phyloP scores from a whole-genome alignment of 2,797 vertebrate species.

The Arctocebus calabarensis region DNA sequence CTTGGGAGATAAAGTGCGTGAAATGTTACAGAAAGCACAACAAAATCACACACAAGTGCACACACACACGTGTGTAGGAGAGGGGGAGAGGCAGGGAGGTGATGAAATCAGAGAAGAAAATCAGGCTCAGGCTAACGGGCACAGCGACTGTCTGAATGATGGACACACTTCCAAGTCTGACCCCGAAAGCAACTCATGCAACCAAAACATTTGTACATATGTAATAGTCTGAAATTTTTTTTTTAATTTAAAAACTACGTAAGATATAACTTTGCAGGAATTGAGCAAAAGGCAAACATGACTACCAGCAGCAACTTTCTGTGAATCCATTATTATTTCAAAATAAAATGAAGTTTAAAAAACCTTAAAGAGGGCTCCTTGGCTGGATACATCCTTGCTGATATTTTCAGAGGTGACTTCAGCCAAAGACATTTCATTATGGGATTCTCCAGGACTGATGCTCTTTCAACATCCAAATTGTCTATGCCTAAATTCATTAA shows the following conservation, averaged over 20 bases:
- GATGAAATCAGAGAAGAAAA: neutral
- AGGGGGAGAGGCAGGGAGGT: neutral
- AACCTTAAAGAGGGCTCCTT: neutral
- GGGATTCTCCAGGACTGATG: neutral
- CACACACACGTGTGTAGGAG: neutral
- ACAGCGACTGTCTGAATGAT: no score
- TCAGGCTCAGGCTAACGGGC: no score
- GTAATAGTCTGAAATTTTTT: no score
- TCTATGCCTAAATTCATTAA: constrained; percentile 2
- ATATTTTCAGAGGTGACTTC: constrained; percentile 27
- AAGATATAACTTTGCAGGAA: no score
- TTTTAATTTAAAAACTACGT: no score
- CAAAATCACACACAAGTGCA: neutral
- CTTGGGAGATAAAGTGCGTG: neutral
- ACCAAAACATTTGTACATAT: no score
- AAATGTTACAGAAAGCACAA: neutral
- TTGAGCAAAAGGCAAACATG: neutral
- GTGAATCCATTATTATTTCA: constrained; percentile 6
- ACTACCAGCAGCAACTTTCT: neutral
- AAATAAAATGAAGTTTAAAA: neutral
- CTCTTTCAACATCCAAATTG: constrained; percentile 14
- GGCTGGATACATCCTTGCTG: neutral
- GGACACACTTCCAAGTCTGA: no score
- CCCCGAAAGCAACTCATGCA: no score
- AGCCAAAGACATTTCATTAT: constrained; percentile 39